These are phyloP conservation scores for Polydrusus pterygomalis DNA, from an alignment of 2,888 invertebrate species.

Conservation along the genomic window DNA sequence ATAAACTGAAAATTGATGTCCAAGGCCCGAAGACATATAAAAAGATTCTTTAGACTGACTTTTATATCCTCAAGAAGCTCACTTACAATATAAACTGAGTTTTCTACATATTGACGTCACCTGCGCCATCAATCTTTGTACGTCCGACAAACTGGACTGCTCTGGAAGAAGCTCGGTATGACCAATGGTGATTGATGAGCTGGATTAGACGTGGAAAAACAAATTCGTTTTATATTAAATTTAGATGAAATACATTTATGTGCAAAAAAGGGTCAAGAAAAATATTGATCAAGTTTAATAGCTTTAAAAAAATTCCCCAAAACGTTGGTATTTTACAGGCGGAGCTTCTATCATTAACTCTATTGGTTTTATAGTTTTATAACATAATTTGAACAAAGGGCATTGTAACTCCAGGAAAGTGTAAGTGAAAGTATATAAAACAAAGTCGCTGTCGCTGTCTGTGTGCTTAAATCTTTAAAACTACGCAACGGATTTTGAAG, in stretches of 20 bases:
- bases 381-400: too few relatives aligned
- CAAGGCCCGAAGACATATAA: neutral
- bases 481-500: too few relatives aligned
- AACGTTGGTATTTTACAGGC: too few relatives aligned
- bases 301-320: neutral
- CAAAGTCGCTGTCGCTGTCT: too few relatives aligned
- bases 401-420: too few relatives aligned
- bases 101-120: constrained; percentile 37
- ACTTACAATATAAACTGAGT: constrained; percentile 42
- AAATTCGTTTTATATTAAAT: constrained; percentile 11
- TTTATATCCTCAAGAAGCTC: constrained; percentile 36
- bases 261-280: too few relatives aligned
- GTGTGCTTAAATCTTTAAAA: too few relatives aligned
- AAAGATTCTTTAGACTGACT: constrained; percentile 3
- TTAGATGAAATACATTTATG: too few relatives aligned
- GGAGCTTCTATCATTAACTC: too few relatives aligned
- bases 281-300: too few relatives aligned
- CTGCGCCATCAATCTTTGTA: constrained; percentile 47
- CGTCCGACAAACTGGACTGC: constrained; percentile 15
- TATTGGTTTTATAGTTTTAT: too few relatives aligned
- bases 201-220: constrained; percentile 13
- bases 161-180: constrained; percentile 37
- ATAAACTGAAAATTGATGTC: constrained; percentile 4
- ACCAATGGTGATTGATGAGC: constrained; percentile 46
- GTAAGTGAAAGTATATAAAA: too few relatives aligned